phyloP scores from a whole-genome alignment of 2,113 vertebrate genomes.

The Onychorhynchus coronatus region DNA sequence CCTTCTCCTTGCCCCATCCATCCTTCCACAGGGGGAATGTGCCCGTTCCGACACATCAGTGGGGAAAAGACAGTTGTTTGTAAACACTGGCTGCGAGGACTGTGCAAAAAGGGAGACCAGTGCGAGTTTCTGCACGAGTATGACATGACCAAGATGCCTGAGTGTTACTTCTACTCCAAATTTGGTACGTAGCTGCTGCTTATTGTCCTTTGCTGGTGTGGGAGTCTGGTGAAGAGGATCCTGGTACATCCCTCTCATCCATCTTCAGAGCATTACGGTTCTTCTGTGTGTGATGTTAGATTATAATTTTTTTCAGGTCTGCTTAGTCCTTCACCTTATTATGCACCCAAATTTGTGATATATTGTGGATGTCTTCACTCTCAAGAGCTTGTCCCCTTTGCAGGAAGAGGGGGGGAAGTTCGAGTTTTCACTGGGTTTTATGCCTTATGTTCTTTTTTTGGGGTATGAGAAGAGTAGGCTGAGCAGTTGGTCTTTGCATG shows the following conservation, averaged over 20 bases:
- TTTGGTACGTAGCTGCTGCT: slow-evolving; percentile 81
- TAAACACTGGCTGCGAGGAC: slow-evolving; percentile 96
- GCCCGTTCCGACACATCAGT: slow-evolving; percentile 95
- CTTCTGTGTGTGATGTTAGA: not conserved
- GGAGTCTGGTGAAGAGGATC: not conserved
- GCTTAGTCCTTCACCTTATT: not conserved
- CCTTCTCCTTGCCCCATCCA: not conserved
- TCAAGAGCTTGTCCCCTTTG: not conserved
- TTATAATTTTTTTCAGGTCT: not conserved
- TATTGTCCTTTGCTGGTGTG: not conserved
- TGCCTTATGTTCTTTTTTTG: not conserved
- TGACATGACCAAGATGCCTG: slow-evolving; percentile 99
- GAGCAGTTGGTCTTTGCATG: slow-evolving; percentile 38
- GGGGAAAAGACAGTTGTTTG: slow-evolving; percentile 99
- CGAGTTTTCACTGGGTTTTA: not conserved
- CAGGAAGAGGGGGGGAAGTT: not conserved
- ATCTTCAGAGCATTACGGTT: not conserved
- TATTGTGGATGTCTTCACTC: not conserved
- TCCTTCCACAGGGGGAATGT: slow-evolving; percentile 87
- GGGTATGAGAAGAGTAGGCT: not conserved
- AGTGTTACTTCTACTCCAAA: slow-evolving; percentile 99
- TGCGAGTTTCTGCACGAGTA: slow-evolving; percentile 98
- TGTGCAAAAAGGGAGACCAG: slow-evolving; percentile 99
- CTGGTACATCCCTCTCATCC: not conserved
- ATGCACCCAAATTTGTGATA: not conserved